Base-by-base conservation (phyloP, 2,888 invertebrate species). In the Brachyptera risi region DNA sequence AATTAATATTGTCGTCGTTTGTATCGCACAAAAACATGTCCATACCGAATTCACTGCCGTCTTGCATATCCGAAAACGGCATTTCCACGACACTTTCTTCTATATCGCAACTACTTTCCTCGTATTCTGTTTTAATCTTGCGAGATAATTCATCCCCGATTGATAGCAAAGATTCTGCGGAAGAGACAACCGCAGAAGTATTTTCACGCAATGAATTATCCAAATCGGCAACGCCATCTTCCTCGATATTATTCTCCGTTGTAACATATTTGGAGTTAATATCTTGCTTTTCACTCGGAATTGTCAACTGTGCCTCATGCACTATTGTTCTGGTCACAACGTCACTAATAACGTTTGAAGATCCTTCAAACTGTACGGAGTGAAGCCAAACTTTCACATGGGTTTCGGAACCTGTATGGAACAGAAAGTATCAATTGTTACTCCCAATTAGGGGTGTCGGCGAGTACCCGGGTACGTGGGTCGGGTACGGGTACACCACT, bases 361-460 rank as follows among this genome's bases (percentile, higher is more conserved):
- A n/a, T n/a, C n/a, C n/a, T n/a, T n/a, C n/a, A n/a, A n/a, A n/a
- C 4, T 21, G 3, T n/a, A 23, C 11, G 9, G n/a, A 21, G 54
- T 69, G 69, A 42, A 77, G 70, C 85, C 87, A 88, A 3, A 90
- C 80, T 68, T 90, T 88, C 0, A 88, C 82, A 9, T 87, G 72
- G 0, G 92, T 93, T 77, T 94, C 93, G 11, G 88, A 85, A 42
- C 92, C 91, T 85, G 74, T 13, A 13, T 78, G 74, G 42, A 67
- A 66, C 63, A 67, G 65, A 61, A 31, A 51, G 60, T 57, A 58
- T 56, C n/a, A n/a, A n/a, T n/a, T n/a, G n/a, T n/a, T n/a, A n/a
- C n/a, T n/a, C n/a, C n/a, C n/a, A n/a, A n/a, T n/a, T n/a, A n/a
- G n/a, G n/a, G n/a, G n/a, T n/a, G n/a, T n/a, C n/a, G n/a, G n/a